Evolutionary conservation across 2,888 invertebrate genomes (phyloP), one percentile per base, ranked within the genome.

Genomic region (Hecatera dysodea): DNA sequence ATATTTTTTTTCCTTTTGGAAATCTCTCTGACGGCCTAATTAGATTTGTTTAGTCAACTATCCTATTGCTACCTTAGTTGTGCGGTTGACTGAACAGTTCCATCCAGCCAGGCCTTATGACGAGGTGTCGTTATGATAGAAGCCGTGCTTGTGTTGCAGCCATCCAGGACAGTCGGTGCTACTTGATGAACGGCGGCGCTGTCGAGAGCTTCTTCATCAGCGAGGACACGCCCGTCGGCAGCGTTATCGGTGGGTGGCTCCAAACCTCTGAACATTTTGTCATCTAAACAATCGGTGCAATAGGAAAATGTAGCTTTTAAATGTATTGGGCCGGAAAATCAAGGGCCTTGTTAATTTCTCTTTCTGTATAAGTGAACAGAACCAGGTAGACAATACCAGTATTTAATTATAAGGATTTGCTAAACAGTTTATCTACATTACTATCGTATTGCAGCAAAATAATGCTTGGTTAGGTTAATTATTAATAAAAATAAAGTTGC

Each of bases 141-240:
- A 15, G 4, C 22, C 4, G 55, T 46, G 36, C 36, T 72, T 82
- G 27, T 71, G 50, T 88, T 90, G 7, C 93, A 98, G 98, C 97
- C 81, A 96, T 97, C 89, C 97, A 97, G 86, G 98, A 99, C 95
- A 98, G 98, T 88, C 97, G 98, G 88, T 99, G 99, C 91, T 99
- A 98, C 93, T 95, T 99, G 90, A 98, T 98, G 95, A 98, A 98
- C 88, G 99, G 99, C 48, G 98, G 98, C 57, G 98, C 99, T 1
- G 98, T 98, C 62, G 98, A 98, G 92, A 98, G 98, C 91, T 98
- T 99, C 93, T 98, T 98, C 92, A 98, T 99, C 85, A 97, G 98
- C 90, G 99, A 99, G 95, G 98, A 98, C 90, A 96, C 97, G 60
- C 96, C 97, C 24, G 97, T 98, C 57, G 98, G 98, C 77, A 97